phyloP scores from a whole-genome alignment of 2,113 vertebrate species.

The Oncorhynchus mykiss region DNA sequence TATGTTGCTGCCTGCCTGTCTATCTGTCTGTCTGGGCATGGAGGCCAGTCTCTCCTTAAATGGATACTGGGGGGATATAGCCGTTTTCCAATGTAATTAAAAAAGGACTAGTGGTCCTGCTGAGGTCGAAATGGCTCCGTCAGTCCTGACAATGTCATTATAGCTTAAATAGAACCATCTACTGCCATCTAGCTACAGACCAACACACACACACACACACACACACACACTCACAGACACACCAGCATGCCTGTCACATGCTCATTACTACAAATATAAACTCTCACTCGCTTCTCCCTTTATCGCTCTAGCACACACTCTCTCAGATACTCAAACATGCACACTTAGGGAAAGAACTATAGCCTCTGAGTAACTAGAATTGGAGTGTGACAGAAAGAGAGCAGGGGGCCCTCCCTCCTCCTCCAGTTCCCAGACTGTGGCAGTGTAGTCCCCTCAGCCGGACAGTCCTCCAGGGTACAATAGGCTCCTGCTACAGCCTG shows the following conservation, averaged over 20 bases:
- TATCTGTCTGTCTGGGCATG: constrained; percentile 18
- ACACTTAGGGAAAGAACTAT: neutral
- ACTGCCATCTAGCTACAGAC: neutral
- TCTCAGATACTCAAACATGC: neutral
- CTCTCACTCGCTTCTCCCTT: neutral
- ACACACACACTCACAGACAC: neutral
- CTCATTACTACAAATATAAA: neutral
- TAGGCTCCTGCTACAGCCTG: neutral
- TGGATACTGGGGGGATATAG: constrained; percentile 26
- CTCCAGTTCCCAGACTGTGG: neutral
- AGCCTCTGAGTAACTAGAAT: neutral
- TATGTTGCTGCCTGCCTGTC: constrained; percentile 33
- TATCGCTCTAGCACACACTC: neutral
- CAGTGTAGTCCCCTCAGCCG: neutral
- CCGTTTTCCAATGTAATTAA: constrained; percentile 45
- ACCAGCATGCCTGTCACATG: neutral
- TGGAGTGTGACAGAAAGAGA: neutral
- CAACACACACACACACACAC: neutral
- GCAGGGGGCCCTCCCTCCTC: neutral
- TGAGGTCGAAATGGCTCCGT: constrained; percentile 35
- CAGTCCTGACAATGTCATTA: constrained; percentile 46
- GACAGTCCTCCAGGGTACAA: neutral
- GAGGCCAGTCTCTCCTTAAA: constrained; percentile 39
- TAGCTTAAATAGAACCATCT: constrained; percentile 31
- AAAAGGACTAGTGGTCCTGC: constrained; percentile 29